Evolutionary conservation across 2,797 vertebrate genomes (phyloP), one percentile per base, ranked within the genome.

Genomic region (Argyrosomus regius): DNA sequence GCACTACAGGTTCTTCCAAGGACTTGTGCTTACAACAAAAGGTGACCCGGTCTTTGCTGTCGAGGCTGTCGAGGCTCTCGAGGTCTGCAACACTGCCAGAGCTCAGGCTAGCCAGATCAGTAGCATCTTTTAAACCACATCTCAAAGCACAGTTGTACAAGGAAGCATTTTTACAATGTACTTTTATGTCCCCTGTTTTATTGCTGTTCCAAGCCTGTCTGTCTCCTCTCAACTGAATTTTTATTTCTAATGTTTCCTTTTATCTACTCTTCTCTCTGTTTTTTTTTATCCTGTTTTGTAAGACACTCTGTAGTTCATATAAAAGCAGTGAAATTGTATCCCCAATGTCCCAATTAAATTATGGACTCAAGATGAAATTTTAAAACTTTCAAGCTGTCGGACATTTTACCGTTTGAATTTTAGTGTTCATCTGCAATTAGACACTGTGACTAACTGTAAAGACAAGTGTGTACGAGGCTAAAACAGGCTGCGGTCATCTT

Each of bases 61-160:
- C 4, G 6, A 22, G 22, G 58, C 67, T 58, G 67, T 61, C 4
- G 35, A 60, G 67, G 80, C 80, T 77, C 68, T 52, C 22, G 71
- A 72, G 54, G 72, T 85, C 60, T 83, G 63, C 39, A 58, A 24
- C 56, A 35, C 59, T 76, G 77, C 39, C 63, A 67, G 31, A 46
- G 54, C 70, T 26, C 77, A 88, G 65, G 35, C 39, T 35, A n/a
- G 77, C 77, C 85, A 87, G 85, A 88, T 82, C 78, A 77, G 83
- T 70, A 62, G 74, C 73, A 52, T 87, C 82, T 75, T 79, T 72
- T 43, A 75, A 76, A 85, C 24, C 62, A 17, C 57, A 28, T 73
- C 61, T 85, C 66, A 80, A 67, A 80, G 57, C 72, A 14, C 10
- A 35, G 66, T 72, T 65, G 0, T 61, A 75, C 72, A 35, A 26